Evolutionary conservation across 2,113 vertebrate genomes (phyloP).

Genomic region (Tretioscincus oriximinensis): DNA sequence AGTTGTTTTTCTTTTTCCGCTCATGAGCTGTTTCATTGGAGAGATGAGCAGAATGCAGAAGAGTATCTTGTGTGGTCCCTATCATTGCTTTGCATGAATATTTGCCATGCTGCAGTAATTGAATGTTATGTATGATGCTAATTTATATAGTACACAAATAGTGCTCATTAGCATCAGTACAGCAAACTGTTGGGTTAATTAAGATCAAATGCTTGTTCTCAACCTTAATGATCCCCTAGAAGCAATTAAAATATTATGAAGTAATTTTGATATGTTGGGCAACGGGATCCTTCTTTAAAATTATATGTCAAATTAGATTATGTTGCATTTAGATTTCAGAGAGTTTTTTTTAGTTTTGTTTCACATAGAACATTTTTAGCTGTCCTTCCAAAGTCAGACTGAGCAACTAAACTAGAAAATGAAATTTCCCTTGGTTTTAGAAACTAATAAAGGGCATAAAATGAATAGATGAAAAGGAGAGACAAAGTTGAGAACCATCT

Average conservation of each 20-base stretch:
- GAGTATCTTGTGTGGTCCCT: not conserved
- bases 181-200: not conserved
- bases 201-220: not conserved
- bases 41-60: not conserved
- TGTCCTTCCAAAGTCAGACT: not conserved
- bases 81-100: not conserved
- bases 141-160: not conserved
- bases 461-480: not conserved
- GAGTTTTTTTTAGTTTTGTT: not conserved
- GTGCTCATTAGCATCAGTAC: not conserved
- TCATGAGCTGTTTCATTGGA: not conserved
- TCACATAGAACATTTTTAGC: not conserved
- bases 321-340: not conserved
- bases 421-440: not conserved
- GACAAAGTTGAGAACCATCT: too few species aligned
- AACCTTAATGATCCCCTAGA: not conserved
- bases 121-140: not conserved
- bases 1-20: not conserved
- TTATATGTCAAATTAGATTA: not conserved
- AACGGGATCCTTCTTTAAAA: not conserved
- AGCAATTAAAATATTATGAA: constrained; percentile 10
- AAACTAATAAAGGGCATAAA: not conserved
- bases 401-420: not conserved
- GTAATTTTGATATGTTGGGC: not conserved
- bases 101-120: not conserved